phyloP scores from a whole-genome alignment of 1,140 invertebrate genomes.

The Lepidostoma basale region DNA sequence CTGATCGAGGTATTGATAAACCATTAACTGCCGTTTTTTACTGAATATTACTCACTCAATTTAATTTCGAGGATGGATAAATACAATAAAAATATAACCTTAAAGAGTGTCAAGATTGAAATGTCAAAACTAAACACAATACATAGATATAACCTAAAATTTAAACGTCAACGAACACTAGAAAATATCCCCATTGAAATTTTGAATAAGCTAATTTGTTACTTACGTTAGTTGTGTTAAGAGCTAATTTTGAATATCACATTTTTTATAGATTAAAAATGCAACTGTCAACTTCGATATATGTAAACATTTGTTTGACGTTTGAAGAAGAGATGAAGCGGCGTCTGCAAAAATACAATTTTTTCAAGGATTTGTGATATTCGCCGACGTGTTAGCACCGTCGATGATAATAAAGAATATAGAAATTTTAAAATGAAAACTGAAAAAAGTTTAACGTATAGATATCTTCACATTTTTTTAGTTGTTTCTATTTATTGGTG shows the following conservation, averaged over 20 bases:
- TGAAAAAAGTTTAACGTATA: constrained; percentile 57
- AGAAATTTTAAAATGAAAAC: constrained; percentile 40
- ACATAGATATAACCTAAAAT: not conserved
- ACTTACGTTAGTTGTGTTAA: too few species aligned
- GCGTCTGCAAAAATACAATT: not conserved
- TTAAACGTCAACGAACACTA: not conserved
- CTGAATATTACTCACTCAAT: not conserved
- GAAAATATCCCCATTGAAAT: too few species aligned
- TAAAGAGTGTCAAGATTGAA: not conserved
- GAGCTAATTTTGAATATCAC: not conserved
- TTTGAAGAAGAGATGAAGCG: not conserved
- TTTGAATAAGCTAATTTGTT: too few species aligned
- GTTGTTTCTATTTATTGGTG: constrained; percentile 80
- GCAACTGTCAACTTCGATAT: not conserved
- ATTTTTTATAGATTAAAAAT: not conserved
- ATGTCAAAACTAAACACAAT: not conserved
- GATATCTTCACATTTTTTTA: constrained; percentile 71
- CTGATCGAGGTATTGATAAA: not conserved
- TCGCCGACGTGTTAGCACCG: not conserved
- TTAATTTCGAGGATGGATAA: not conserved
- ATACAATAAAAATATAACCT: not conserved
- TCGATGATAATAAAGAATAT: not conserved
- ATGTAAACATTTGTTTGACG: not conserved
- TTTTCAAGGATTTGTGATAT: not conserved
- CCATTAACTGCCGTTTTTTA: too few species aligned